Base-by-base conservation (phyloP, 2,113 vertebrate genomes). In the Dicentrarchus labrax region DNA sequence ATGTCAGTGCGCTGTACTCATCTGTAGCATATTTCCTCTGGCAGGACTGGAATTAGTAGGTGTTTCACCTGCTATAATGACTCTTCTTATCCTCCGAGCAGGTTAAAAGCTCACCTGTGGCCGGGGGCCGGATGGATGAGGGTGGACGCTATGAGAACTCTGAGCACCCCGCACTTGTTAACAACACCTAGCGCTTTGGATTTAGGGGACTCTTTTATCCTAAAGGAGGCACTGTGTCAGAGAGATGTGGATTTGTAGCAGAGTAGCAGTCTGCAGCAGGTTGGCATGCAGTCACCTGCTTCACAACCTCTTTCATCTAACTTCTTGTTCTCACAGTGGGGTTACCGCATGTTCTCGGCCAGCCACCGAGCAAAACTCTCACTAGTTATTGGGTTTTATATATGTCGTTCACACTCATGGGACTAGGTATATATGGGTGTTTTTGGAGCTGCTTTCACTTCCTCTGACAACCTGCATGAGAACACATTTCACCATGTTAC, bases 31-130 rank as follows among this genome's bases (percentile, higher is more conserved):
- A 57, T 22, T 54, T 65, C 57, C 75, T 71, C 38, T 11, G 21
- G 8, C 19, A 7, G n/a, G 43, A 19, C 64, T 74, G 11, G 57
- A 56, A 54, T 70, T 43, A 78, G n/a, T 43, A 45, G 30, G 47
- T 5, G 16, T 50, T 78, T 72, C 80, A 88, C 81, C 54, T 85
- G 76, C 38, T 76, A 1, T 4, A 1, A 39, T 21, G 50, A 66
- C 74, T 47, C 82, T 82, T 70, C 45, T 38, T 53, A 76, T 51
- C n/a, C 56, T 24, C 8, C 5, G 39, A 70, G 39, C 15, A 48
- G n/a, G 64, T 82, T 69, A 61, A 66, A 1, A 4, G 11, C 7
- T 83, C 68, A 66, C 64, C 30, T 78, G 69, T 69, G 51, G 17
- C 12, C 15, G 8, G 13, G 16, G 24, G 3, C 21, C 50, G 24